Evolutionary conservation across 1,140 invertebrate genomes (phyloP).

Genomic region (Hermetia illucens): DNA sequence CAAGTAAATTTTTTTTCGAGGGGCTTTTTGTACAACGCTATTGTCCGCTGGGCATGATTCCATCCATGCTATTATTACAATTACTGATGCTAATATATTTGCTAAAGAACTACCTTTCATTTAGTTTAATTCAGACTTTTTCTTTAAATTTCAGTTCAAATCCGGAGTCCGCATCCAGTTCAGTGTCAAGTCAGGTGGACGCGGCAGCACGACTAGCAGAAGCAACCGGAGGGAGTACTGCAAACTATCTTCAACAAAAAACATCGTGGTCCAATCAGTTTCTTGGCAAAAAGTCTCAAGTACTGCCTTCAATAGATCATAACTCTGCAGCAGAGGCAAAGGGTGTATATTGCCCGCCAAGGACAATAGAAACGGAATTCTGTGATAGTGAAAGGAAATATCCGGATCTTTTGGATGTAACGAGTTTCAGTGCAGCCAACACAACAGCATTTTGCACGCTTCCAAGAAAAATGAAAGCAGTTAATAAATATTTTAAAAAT

Average conservation of each 20-base stretch:
- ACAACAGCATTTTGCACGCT: slow-evolving; percentile 42
- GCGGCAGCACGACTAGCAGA: slow-evolving; percentile 8
- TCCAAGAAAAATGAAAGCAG: slow-evolving; percentile 35
- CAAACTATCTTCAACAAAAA: too few relatives aligned
- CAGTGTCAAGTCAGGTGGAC: slow-evolving; percentile 26
- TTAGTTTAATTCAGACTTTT: too few relatives aligned
- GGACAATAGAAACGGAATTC: slow-evolving; percentile 35
- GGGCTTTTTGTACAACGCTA: too few relatives aligned
- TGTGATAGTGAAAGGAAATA: slow-evolving; percentile 46
- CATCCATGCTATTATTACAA: too few relatives aligned
- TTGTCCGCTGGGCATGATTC: too few relatives aligned
- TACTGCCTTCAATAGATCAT: not conserved
- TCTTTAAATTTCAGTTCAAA: slow-evolving; percentile 5
- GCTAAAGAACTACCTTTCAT: not conserved
- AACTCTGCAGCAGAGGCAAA: not conserved
- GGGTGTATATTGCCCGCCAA: too few relatives aligned
- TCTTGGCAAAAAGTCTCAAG: not conserved
- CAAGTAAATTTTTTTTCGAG: too few relatives aligned
- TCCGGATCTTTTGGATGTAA: slow-evolving; percentile 51
- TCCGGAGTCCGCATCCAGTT: slow-evolving; percentile 22
- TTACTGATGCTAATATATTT: not conserved
- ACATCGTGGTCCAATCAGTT: not conserved
- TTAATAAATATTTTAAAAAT: slow-evolving; percentile 32
- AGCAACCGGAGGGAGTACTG: not conserved
- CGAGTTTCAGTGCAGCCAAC: slow-evolving; percentile 35